A percentile compares a stretch with the other conserved stretches of the same genome.
phyloP scores from a whole-genome alignment of 2,113 vertebrate species.

The Speoplatyrhinus poulsoni region DNA sequence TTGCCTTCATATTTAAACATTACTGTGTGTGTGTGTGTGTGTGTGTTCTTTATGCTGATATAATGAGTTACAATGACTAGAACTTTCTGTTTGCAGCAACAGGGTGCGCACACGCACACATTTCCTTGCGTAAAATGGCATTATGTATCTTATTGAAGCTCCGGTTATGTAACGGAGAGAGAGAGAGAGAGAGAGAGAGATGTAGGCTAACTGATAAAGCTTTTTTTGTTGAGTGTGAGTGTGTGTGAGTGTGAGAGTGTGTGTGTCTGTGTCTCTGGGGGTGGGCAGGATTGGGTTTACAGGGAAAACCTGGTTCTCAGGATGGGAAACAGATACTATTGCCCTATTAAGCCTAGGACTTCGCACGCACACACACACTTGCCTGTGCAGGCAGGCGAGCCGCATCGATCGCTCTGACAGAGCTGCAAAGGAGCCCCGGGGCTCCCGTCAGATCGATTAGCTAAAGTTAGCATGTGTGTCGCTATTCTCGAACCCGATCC shows the following conservation, averaged over 20 bases:
- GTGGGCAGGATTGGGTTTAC: slow-evolving; percentile 36
- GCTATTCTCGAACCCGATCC: too few species aligned
- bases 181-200: not conserved
- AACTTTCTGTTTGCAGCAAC: slow-evolving; percentile 2
- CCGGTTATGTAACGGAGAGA: slow-evolving; percentile 42
- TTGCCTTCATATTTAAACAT: too few species aligned
- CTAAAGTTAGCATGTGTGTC: too few species aligned
- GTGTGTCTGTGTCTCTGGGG: not conserved
- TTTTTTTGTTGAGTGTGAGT: not conserved
- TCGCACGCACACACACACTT: slow-evolving; percentile 22
- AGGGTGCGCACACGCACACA: not conserved
- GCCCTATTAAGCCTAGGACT: slow-evolving; percentile 17
- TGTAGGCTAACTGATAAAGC: too few species aligned
- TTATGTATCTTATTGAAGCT: slow-evolving; percentile 12
- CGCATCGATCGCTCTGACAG: too few species aligned
- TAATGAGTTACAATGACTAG: not conserved
- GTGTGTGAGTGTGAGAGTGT: slow-evolving; percentile 24
- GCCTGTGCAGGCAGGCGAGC: slow-evolving; percentile 1
- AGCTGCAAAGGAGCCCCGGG: too few species aligned
- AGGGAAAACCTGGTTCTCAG: slow-evolving; percentile 49
- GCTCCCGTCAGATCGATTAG: too few species aligned
- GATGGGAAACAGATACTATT: slow-evolving; percentile 56
- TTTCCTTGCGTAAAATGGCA: not conserved
- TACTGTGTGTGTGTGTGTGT: not conserved
- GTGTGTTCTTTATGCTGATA: not conserved